Percentiles rank a stretch among this genome's conserved stretches.
phyloP scores from a whole-genome alignment of 2,888 invertebrate species.

The Prosopocoilus inquinatus region DNA sequence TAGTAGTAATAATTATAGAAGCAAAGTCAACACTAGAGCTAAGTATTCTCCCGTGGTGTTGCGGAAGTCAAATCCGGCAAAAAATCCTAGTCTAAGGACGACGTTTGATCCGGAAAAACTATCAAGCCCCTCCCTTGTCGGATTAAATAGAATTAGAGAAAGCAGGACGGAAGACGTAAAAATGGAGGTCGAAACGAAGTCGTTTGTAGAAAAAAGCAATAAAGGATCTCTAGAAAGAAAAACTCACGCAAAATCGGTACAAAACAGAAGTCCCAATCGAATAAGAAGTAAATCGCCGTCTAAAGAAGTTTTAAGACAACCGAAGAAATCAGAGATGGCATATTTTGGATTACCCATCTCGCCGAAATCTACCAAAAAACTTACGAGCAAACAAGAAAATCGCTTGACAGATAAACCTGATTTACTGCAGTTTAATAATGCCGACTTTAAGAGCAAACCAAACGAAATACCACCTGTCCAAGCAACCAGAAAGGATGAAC shows the following conservation, averaged over 20 bases:
- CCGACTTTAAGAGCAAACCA: slow-evolving; percentile 17
- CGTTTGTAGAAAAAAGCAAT: slow-evolving; percentile 1
- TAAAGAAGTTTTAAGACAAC: slow-evolving; percentile 43
- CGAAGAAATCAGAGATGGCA: slow-evolving; percentile 48
- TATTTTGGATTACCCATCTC: slow-evolving; percentile 45
- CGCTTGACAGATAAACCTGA: slow-evolving; percentile 41
- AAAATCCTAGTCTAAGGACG: slow-evolving; percentile 31
- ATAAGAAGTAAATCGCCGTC: slow-evolving; percentile 23
- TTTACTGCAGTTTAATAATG: slow-evolving; percentile 35
- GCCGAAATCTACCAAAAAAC: slow-evolving; percentile 31
- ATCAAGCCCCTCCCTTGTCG: slow-evolving; percentile 39
- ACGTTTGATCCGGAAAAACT: slow-evolving; percentile 31
- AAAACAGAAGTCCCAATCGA: slow-evolving; percentile 4
- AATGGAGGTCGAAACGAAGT: background rate
- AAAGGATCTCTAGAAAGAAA: slow-evolving; percentile 11
- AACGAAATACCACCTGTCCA: slow-evolving; percentile 26
- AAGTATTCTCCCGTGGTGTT: slow-evolving; percentile 36
- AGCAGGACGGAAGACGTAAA: background rate
- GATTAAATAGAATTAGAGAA: slow-evolving; percentile 12
- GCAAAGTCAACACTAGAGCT: slow-evolving; percentile 20
- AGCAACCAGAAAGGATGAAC: slow-evolving; percentile 25
- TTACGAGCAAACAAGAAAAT: slow-evolving; percentile 22
- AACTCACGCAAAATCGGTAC: background rate
- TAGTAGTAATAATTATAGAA: background rate
- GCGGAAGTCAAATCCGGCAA: slow-evolving; percentile 29